Conservation (phyloP, 2,797 vertebrate species). For the Australoheros facetus region DNA sequence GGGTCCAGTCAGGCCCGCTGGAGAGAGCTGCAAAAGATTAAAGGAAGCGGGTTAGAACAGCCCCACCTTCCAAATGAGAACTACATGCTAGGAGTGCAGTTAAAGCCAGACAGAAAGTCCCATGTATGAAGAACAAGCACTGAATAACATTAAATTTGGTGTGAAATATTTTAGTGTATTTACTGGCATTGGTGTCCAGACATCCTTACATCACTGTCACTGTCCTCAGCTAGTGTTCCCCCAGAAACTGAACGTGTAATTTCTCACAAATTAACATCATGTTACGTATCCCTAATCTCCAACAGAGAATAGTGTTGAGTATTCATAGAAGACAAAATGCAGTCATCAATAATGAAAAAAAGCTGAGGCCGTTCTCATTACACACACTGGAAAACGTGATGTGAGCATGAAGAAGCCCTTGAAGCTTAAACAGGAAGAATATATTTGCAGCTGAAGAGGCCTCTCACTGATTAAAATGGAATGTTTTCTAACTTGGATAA, state of each 20-base stretch:
- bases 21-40: not conserved
- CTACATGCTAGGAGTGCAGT: not conserved
- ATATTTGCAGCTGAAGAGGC: conserved; percentile 4
- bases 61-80: too few relatives aligned
- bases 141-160: too few relatives aligned
- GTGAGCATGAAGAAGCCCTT: not conserved
- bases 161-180: too few relatives aligned
- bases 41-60: not conserved
- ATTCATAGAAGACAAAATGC: not conserved
- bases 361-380: not conserved
- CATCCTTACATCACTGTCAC: not conserved
- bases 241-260: not conserved
- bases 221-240: not conserved
- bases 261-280: too few relatives aligned
- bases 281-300: too few relatives aligned
- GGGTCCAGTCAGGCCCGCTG: not conserved
- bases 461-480: conserved; percentile 29
- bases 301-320: too few relatives aligned
- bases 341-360: not conserved
- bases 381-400: not conserved
- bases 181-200: not conserved
- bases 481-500: conserved; percentile 25
- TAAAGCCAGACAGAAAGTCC: not conserved
- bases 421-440: conserved; percentile 1
- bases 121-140: not conserved